phyloP scores from a whole-genome alignment of 2,888 invertebrate genomes.

The Lepidochitona cinerea region DNA sequence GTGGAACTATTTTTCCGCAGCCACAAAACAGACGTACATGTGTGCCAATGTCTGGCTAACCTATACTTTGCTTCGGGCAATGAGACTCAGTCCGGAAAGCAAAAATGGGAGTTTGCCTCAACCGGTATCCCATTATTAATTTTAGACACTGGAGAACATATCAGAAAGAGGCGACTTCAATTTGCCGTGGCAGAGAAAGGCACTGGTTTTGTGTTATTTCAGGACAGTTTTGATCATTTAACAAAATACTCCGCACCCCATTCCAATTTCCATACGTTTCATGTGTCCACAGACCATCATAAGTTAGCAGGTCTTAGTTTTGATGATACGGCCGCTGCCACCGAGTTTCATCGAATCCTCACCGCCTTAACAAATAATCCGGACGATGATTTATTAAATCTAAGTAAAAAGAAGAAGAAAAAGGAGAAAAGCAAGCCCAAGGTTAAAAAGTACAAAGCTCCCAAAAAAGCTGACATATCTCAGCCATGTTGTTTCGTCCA shows the following conservation, averaged over 20 bases:
- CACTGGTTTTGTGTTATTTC: conserved; percentile 86
- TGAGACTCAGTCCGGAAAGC: conserved; percentile 36
- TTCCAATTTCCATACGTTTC: conserved; percentile 83
- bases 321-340: conserved; percentile 81
- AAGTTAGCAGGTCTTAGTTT: conserved; percentile 85
- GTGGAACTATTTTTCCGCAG: conserved; percentile 75
- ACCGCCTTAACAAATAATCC: conserved; percentile 82
- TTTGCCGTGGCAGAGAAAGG: conserved; percentile 84
- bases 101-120: conserved; percentile 80
- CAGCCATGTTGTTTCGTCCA: conserved; percentile 89
- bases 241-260: conserved; percentile 81
- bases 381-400: conserved; percentile 82
- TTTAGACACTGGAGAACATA: conserved; percentile 83
- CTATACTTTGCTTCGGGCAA: conserved; percentile 57
- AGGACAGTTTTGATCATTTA: conserved; percentile 84
- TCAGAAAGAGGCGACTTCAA: conserved; percentile 73
- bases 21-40: conserved; percentile 83
- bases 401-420: conserved; percentile 72
- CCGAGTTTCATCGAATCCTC: conserved; percentile 74
- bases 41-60: conserved; percentile 81
- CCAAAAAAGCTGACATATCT: conserved; percentile 86
- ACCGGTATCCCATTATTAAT: conserved; percentile 86
- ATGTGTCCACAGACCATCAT: conserved; percentile 83
- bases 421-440: conserved; percentile 47
- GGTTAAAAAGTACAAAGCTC: conserved; percentile 72